Conservation (phyloP, 1,140 invertebrate genomes). For the Heliothis subflexa region DNA sequence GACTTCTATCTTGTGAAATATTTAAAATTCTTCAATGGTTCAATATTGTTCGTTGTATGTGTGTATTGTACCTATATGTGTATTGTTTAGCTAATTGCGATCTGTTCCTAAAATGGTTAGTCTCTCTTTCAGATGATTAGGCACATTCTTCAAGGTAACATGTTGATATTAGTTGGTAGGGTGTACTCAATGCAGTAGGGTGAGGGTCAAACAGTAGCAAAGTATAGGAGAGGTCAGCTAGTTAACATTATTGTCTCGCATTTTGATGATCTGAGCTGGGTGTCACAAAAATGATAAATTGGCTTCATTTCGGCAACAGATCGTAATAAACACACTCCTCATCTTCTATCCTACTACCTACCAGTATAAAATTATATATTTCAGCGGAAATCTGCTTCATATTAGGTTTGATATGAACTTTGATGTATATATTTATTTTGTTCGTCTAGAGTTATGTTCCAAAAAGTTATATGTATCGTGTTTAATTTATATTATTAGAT, state of each 20-base stretch:
- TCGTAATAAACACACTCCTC: slow-evolving; percentile 74
- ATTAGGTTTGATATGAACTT: slow-evolving; percentile 77
- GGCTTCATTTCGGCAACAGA: slow-evolving; percentile 86
- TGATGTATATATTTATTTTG: slow-evolving; percentile 69
- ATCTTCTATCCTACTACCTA: slow-evolving; percentile 56
- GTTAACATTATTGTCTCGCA: slow-evolving; percentile 44
- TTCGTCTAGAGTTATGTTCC: slow-evolving; percentile 74
- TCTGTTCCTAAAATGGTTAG: slow-evolving; percentile 85
- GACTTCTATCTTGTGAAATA: not conserved
- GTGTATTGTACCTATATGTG: slow-evolving; percentile 49
- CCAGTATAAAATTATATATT: slow-evolving; percentile 65
- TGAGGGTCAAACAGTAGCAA: slow-evolving; percentile 17
- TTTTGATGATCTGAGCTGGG: slow-evolving; percentile 84
- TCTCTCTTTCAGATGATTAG: slow-evolving; percentile 62
- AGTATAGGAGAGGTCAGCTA: slow-evolving; percentile 63
- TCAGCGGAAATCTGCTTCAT: slow-evolving; percentile 75
- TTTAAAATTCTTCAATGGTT: slow-evolving; percentile 49
- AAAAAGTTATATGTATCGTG: slow-evolving; percentile 73
- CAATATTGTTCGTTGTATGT: slow-evolving; percentile 51
- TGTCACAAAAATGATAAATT: slow-evolving; percentile 77
- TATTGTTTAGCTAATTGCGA: slow-evolving; percentile 77
- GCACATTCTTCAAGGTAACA: slow-evolving; percentile 51
- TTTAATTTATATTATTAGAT: slow-evolving; percentile 77
- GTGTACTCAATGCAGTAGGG: slow-evolving; percentile 10
- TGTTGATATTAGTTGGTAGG: slow-evolving; percentile 18